Conservation (phyloP, 2,113 vertebrate genomes). For the Leucopternis melanops region DNA sequence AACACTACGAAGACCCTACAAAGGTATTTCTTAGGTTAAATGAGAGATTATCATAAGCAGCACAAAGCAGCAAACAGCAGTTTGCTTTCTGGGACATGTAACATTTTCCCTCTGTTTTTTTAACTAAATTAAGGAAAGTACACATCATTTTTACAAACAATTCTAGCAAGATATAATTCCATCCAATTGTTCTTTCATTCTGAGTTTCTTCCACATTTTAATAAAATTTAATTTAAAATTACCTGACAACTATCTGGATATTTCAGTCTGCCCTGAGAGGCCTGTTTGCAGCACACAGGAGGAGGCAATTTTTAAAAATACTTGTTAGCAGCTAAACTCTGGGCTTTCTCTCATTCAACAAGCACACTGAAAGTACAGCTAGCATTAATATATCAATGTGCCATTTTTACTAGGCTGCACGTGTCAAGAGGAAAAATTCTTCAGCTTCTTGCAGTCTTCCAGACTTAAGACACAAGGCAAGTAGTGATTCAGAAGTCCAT, state of each 20-base stretch:
- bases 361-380: not conserved
- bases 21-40: not conserved
- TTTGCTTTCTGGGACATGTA: not conserved
- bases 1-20: not conserved
- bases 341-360: not conserved
- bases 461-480: not conserved
- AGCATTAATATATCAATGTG: accelerated
- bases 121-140: not conserved
- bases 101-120: not conserved
- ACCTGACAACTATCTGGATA: not conserved
- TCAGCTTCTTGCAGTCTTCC: not conserved
- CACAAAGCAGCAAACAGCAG: not conserved
- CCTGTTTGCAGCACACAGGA: not conserved
- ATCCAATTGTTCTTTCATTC: not conserved
- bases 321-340: not conserved
- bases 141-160: not conserved
- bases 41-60: not conserved
- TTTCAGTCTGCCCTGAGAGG: not conserved
- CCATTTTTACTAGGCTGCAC: not conserved
- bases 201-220: not conserved
- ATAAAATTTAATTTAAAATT: not conserved
- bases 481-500: not conserved
- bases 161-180: not conserved
- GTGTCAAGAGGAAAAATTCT: not conserved
- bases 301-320: not conserved